A percentile compares a stretch with the other conserved stretches of the same genome.
Evolutionary conservation across 1,140 invertebrate genomes (phyloP).

Genomic region (Drosophila chauvacae): DNA sequence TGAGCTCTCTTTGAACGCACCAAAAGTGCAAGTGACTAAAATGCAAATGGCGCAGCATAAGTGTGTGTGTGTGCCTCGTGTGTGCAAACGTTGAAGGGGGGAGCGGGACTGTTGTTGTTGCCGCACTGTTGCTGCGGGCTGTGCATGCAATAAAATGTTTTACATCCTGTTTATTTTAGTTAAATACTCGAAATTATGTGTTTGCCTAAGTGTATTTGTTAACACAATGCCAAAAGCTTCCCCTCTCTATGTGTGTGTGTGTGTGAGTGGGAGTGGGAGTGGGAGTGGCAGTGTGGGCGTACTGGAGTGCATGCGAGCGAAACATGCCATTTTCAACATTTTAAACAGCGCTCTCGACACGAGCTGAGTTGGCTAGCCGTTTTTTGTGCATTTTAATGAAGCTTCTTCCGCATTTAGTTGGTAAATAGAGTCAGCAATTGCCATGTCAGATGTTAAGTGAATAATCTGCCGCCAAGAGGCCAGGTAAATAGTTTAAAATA

Average conservation of each 20-base stretch:
- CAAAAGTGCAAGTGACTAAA: constrained; percentile 82
- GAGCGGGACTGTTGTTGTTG: constrained; percentile 9
- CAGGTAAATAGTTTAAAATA: background rate
- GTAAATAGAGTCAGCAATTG: background rate
- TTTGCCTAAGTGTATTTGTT: constrained; percentile 82
- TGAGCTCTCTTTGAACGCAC: constrained; percentile 61
- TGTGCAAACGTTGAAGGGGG: constrained; percentile 59
- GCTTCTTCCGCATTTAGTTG: background rate
- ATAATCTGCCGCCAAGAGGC: background rate
- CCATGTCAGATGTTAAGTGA: background rate
- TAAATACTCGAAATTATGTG: constrained; percentile 84
- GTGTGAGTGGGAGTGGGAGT: background rate
- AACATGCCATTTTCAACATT: constrained; percentile 55
- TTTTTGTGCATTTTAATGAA: constrained; percentile 40
- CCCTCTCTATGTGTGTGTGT: background rate
- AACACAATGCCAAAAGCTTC: constrained; percentile 60
- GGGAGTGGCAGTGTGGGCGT: background rate
- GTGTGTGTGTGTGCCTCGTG: constrained; percentile 27
- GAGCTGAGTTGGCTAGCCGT: constrained; percentile 14
- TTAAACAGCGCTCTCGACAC: constrained; percentile 48
- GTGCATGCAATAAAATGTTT: constrained; percentile 79
- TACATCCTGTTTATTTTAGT: constrained; percentile 83
- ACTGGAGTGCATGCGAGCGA: constrained; percentile 38
- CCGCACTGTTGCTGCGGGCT: constrained; percentile 23
- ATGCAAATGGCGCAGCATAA: constrained; percentile 62